Evolutionary conservation across 2,797 vertebrate species (phyloP), one percentile per base, ranked within the genome.

Genomic region (Labeo calbasu): DNA sequence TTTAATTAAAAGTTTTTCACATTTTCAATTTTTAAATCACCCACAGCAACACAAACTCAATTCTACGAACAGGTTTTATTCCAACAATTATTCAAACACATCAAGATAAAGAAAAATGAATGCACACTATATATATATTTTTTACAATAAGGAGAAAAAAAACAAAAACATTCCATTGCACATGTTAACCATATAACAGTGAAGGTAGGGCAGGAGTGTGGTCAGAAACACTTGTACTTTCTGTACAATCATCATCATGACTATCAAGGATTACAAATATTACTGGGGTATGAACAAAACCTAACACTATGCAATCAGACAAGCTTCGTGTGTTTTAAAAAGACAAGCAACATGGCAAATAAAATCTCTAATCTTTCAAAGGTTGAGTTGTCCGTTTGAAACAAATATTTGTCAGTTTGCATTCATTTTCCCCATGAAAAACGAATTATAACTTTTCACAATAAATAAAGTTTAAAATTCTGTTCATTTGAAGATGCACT

Each of bases 401-500:
- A 23, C 8, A 69, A 32, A 32, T 28, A 28, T 14, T 28, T 12
- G 11, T 81, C 19, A 2, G 40, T 82, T 51, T 7, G 23, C 4
- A 17, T 13, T 65, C 4, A 51, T 61, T 32, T 14, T 32, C 17
- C 40, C 40, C 4, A 25, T 21, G 48, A 25, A 43, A 69, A 13
- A n/a, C 3, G 1, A 17, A 4, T 32, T 5, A n/a, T 15, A 57
- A 13, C 19, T 23, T 46, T 19, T 25, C 43, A 23, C 25, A 78
- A 23, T 77, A 78, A 78, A 77, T 55, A 83, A 69, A 14, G 17
- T 46, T 71, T 19, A 78, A 83, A 83, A 77, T 3, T 2, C 1
- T 19, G 43, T 25, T 79, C 10, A 84, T 71, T 78, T 77, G 76
- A 15, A 59, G 65, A 61, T 23, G 14, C 82, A 77, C 63, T 71